Evolutionary conservation across 2,888 invertebrate genomes (phyloP).

Genomic region (Orthosia gothica): DNA sequence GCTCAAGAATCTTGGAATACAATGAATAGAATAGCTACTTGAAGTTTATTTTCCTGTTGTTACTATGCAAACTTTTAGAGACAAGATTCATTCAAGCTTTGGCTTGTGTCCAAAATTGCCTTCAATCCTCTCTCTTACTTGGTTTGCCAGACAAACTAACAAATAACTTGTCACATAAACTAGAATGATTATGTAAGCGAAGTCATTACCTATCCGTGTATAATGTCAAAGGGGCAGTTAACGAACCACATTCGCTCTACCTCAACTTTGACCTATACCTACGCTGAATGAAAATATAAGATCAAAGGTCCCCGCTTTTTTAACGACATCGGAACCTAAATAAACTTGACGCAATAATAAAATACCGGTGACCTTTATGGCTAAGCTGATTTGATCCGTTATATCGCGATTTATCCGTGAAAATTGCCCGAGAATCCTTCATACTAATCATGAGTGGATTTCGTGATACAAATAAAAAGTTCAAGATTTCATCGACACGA

Average conservation of each 20-base stretch:
- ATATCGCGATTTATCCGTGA: conserved; percentile 10
- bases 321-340: conserved; percentile 9
- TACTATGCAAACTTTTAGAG: conserved; percentile 60
- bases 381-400: conserved; percentile 4
- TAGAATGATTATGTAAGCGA: conserved; percentile 14
- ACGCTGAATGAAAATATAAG: conserved; percentile 30
- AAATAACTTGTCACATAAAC: conserved; percentile 50
- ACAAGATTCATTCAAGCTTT: conserved; percentile 57
- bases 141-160: conserved; percentile 32
- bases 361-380: conserved; percentile 30
- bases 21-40: conserved; percentile 44
- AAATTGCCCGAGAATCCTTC: conserved; percentile 4
- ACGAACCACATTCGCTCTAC: neutral
- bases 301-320: conserved; percentile 19
- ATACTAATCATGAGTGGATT: conserved; percentile 6
- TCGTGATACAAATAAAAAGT: conserved; percentile 18
- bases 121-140: conserved; percentile 41
- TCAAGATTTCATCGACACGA: neutral
- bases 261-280: conserved; percentile 35
- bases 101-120: conserved; percentile 47
- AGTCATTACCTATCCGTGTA: neutral
- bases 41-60: conserved; percentile 48
- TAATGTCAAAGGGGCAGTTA: neutral
- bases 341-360: conserved; percentile 25
- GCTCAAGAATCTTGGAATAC: no score